Evolutionary conservation across 1,140 invertebrate species (phyloP), one percentile per base, ranked within the genome.

Genomic region (Reticulitermes speratus): DNA sequence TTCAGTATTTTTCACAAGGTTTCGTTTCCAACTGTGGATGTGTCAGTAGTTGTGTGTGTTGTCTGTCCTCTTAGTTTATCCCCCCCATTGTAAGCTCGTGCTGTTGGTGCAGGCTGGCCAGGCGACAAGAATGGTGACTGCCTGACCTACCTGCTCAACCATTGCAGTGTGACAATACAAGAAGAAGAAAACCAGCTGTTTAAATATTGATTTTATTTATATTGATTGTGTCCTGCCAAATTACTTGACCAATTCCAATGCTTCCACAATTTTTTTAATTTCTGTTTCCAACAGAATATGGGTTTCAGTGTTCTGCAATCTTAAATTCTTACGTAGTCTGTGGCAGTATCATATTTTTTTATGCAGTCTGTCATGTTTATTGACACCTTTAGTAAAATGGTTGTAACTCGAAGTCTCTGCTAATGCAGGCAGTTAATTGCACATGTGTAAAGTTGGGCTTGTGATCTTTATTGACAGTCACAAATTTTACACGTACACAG

Each of bases 41-140:
- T 89, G 89, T 89, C 90, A 89, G 88, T 89, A 75, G n/a, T 30
- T 75, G 65, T 89, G 88, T 90, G 89, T 89, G 89, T 87, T 75
- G 84, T 87, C 88, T 90, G 87, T 88, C 88, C 88, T 87, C 86
- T 88, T 89, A 86, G 87, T 88, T 88, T 88, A 86, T 88, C 89
- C 88, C 89, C 88, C 88, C 59, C 87, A 87, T 89, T 90, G 89
- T 89, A 89, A 89, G 88, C 87, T 89, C 86, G 87, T 87, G 87
- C 85, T 85, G 65, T 85, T 38, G 85, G 55, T 81, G 23, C 85
- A 85, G 59, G 75, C 85, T 75, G 85, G 32, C 65, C 85, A 85
- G 65, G n/a, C 32, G 44, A 82, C 85, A 82, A 69, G 6, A 69
- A 11, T 8, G 44, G 25, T 8, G 59, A 45, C 44, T 21, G 59